Evolutionary conservation across 1,140 invertebrate genomes (phyloP), one percentile per base, ranked within the genome.

Genomic region (Drosophila malerkotliana): DNA sequence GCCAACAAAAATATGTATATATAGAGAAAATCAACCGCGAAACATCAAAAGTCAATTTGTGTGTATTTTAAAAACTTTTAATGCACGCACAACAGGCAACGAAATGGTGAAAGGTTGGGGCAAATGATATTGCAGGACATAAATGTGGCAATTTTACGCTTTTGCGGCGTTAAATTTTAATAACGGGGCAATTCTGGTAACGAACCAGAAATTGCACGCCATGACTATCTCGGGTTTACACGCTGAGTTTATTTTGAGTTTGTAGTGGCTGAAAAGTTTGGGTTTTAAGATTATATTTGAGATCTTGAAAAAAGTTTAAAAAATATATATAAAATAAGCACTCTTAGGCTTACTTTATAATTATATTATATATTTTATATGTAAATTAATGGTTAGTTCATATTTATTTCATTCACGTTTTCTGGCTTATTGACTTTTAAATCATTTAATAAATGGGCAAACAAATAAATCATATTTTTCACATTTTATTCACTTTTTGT

Each of bases 1-100:
- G 9, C 34, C 66, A 68, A 32, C 62, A 39, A 69, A 56, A 69
- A 47, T 37, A 34, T 34, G 9, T 34, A 34, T 3, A 48, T 69
- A 48, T 69, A 39, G 51, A 34, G 63, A 69, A 87, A 85, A 87
- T 78, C 81, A 85, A 85, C 82, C 82, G 78, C 82, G 66, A 82
- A 85, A 87, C 82, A 85, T 85, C 82, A 87, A 85, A 85, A 85
- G 82, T 85, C 82, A 85, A 85, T 85, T 85, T 85, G 78, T 82
- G 82, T 71, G 54, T 77, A 85, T 85, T 85, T 85, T 75, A 71
- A 87, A 79, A 87, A 78, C 77, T 85, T 87, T 85, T 85, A 87
- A 80, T 78, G 82, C 73, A 78, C 74, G 78, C 68, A 72, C 68
- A 53, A 52, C 53, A 45, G 37, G 7, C 30, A 56, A 47, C 15